phyloP scores from a whole-genome alignment of 1,140 invertebrate genomes.

The Zaprionus gabonicus region DNA sequence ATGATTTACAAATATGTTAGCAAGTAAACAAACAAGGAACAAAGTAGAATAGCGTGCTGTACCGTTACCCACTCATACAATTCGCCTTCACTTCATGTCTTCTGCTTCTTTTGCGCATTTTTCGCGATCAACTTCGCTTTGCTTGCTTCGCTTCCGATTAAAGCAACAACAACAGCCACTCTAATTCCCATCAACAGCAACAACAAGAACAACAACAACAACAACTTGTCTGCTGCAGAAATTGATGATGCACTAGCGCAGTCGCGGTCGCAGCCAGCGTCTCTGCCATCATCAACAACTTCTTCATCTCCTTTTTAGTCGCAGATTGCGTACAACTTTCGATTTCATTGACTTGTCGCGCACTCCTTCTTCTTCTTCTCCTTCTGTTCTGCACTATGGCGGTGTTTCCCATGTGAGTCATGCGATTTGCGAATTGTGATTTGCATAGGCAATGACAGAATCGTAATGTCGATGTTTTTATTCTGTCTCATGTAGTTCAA shows the following conservation, averaged over 20 bases:
- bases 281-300: slow-evolving; percentile 7
- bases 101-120: slow-evolving; percentile 39
- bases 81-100: neutral
- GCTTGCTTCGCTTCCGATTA: slow-evolving; percentile 8
- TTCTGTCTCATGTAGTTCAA: slow-evolving; percentile 21
- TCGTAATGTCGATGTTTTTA: slow-evolving; percentile 41
- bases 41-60: neutral
- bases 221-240: slow-evolving; percentile 20
- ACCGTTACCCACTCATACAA: neutral
- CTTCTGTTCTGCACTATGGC: slow-evolving; percentile 29
- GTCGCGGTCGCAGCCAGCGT: slow-evolving; percentile 6
- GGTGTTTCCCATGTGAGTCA: slow-evolving; percentile 76
- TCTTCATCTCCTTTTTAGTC: slow-evolving; percentile 22
- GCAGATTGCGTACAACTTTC: slow-evolving; percentile 69
- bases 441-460: slow-evolving; percentile 53
- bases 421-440: slow-evolving; percentile 23
- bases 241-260: slow-evolving; percentile 53
- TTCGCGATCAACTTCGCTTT: slow-evolving; percentile 2
- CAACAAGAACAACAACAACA: slow-evolving; percentile 28
- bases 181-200: slow-evolving; percentile 18
- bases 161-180: slow-evolving; percentile 34
- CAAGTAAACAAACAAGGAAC: no score
- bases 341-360: slow-evolving; percentile 66
- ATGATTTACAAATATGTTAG: no score
- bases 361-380: neutral